A percentile compares a stretch with the other conserved stretches of the same genome.
Evolutionary conservation across 2,888 invertebrate genomes (phyloP).

Genomic region (Meganola albula): DNA sequence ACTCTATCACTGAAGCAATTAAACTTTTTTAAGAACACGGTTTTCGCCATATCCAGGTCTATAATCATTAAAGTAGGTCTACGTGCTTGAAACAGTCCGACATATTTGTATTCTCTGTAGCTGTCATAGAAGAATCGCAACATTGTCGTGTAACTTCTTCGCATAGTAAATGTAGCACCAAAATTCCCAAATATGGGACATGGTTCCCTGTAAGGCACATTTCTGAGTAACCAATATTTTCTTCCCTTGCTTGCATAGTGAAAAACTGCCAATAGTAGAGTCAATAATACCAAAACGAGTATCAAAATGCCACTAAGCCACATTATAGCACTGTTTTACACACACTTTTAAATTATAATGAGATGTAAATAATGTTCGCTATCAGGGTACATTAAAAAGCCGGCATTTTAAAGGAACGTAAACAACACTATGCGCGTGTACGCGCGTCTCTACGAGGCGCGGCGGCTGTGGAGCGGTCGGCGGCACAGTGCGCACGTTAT

Average conservation of each 20-base stretch:
- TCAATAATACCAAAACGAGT: constrained; percentile 40
- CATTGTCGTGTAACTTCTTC: constrained; percentile 59
- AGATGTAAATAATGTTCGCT: constrained; percentile 20
- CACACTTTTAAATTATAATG: constrained; percentile 28
- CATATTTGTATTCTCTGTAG: constrained; percentile 52
- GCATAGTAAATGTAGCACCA: constrained; percentile 61
- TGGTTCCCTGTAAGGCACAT: constrained; percentile 66
- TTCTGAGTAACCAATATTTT: constrained; percentile 60
- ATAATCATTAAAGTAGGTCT: constrained; percentile 63
- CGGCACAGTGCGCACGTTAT: too few relatives aligned
- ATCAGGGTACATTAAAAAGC: constrained; percentile 32
- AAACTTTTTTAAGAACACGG: constrained; percentile 56
- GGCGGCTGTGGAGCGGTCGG: constrained; percentile 35
- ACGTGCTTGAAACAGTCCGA: constrained; percentile 68
- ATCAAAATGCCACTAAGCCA: constrained; percentile 47
- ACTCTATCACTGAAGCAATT: constrained; percentile 59
- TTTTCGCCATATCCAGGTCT: constrained; percentile 59
- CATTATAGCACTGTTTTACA: constrained; percentile 36
- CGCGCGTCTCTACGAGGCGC: constrained; percentile 25
- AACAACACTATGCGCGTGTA: constrained; percentile 49
- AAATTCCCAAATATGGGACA: constrained; percentile 73
- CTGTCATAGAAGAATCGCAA: constrained; percentile 56
- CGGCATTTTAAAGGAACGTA: constrained; percentile 47
- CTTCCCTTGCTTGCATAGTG: constrained; percentile 60
- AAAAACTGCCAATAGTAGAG: constrained; percentile 48